A percentile compares a stretch with the other conserved stretches of the same genome.
phyloP scores from a whole-genome alignment of 1,140 invertebrate species.

The Mercenaria mercenaria region DNA sequence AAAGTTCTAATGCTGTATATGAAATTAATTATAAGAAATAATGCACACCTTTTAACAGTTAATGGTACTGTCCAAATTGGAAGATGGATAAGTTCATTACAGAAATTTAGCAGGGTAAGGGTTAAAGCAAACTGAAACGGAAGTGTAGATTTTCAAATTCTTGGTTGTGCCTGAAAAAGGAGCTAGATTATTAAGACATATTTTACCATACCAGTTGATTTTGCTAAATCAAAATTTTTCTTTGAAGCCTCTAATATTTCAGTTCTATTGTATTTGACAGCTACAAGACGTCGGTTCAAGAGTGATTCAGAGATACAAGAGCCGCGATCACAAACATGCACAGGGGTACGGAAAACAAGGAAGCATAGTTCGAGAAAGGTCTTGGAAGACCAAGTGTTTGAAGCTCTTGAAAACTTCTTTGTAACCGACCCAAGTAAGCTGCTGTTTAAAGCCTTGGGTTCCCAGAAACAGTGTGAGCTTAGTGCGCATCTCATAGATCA shows the following conservation, averaged over 20 bases:
- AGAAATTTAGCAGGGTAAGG: too few relatives aligned
- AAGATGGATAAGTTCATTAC: too few relatives aligned
- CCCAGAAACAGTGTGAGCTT: background rate
- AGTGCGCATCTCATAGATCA: background rate
- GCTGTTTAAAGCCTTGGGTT: background rate
- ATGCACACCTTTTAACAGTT: too few relatives aligned
- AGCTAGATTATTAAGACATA: too few relatives aligned
- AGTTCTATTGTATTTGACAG: background rate
- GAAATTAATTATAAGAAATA: too few relatives aligned
- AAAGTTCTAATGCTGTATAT: too few relatives aligned
- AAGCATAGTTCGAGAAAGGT: background rate
- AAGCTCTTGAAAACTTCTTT: constrained; percentile 31
- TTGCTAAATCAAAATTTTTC: too few relatives aligned
- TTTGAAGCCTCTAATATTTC: background rate
- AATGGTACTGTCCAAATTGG: too few relatives aligned
- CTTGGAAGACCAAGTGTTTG: background rate
- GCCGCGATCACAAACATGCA: background rate
- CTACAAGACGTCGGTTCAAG: constrained; percentile 9
- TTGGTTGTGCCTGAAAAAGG: too few relatives aligned
- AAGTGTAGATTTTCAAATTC: too few relatives aligned
- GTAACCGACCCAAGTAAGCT: background rate
- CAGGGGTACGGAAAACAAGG: background rate
- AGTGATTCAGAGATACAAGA: constrained; percentile 44
- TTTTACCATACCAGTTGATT: too few relatives aligned
- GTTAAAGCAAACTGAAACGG: too few relatives aligned